Conservation (phyloP, 2,888 invertebrate genomes). For the Venusia cambrica region DNA sequence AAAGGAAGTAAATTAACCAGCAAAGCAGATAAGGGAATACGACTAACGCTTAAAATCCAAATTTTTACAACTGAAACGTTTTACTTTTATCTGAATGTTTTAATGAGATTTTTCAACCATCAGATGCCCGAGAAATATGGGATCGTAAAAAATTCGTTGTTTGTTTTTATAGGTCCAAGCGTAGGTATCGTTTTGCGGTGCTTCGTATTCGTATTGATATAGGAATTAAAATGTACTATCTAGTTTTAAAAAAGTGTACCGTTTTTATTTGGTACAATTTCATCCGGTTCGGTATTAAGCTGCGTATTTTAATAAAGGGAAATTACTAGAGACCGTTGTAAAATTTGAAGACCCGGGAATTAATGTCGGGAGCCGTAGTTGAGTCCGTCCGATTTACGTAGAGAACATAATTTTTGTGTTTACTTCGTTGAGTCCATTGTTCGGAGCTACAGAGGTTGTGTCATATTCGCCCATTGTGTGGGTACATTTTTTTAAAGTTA, state of each 20-base stretch:
- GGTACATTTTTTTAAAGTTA: too few relatives aligned
- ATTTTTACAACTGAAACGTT: conserved; percentile 21
- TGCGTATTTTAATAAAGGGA: conserved; percentile 71
- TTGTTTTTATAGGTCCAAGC: conserved; percentile 15
- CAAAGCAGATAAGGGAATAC: conserved; percentile 22
- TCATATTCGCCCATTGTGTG: too few relatives aligned
- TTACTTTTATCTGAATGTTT: conserved; percentile 23
- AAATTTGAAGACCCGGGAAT: conserved; percentile 68
- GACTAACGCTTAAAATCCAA: conserved; percentile 20
- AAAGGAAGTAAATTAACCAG: conserved; percentile 41
- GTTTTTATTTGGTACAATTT: conserved; percentile 54
- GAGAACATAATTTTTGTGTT: conserved; percentile 50
- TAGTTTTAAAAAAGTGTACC: too few relatives aligned
- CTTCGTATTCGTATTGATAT: too few relatives aligned
- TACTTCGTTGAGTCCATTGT: conserved; percentile 32
- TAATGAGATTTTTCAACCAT: conserved; percentile 23
- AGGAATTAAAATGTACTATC: too few relatives aligned
- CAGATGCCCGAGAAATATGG: conserved; percentile 17
- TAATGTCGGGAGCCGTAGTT: conserved; percentile 60
- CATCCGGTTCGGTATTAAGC: conserved; percentile 53
- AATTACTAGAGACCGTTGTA: conserved; percentile 65
- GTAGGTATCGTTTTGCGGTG: conserved; percentile 9
- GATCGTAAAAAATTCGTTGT: conserved; percentile 17
- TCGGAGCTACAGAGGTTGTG: conserved; percentile 12
- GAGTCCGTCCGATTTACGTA: conserved; percentile 56